Conservation (phyloP, 2,113 vertebrate genomes). For the Pleuronectes platessa region DNA sequence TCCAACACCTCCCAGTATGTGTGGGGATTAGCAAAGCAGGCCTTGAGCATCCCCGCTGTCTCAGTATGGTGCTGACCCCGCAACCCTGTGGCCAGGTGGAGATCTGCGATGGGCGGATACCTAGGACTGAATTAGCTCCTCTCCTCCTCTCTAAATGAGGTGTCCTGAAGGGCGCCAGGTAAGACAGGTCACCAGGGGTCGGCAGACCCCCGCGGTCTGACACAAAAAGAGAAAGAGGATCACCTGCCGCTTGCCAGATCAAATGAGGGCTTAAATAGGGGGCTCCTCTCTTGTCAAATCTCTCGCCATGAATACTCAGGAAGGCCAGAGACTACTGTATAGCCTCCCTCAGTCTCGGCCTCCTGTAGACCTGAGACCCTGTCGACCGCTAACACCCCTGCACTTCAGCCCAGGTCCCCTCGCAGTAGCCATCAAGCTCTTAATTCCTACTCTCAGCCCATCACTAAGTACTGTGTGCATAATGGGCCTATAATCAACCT, state of each 20-base stretch:
- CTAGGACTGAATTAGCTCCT: slow-evolving; percentile 58
- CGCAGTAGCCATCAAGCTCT: slow-evolving; percentile 74
- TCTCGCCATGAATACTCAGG: slow-evolving; percentile 80
- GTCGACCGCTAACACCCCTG: slow-evolving; percentile 70
- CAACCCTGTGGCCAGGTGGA: slow-evolving; percentile 74
- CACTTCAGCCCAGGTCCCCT: slow-evolving; percentile 70
- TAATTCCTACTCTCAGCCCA: slow-evolving; percentile 79
- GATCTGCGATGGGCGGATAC: slow-evolving; percentile 62
- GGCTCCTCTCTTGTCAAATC: slow-evolving; percentile 76
- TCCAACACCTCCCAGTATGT: slow-evolving; percentile 62
- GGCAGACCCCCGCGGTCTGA: slow-evolving; percentile 71
- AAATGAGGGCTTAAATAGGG: slow-evolving; percentile 78
- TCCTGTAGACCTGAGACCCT: slow-evolving; percentile 70
- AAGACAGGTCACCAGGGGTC: slow-evolving; percentile 71
- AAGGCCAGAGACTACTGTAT: slow-evolving; percentile 69
- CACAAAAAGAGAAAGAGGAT: slow-evolving; percentile 78
- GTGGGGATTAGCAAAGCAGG: slow-evolving; percentile 75
- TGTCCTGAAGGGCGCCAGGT: slow-evolving; percentile 76
- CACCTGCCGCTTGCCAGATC: slow-evolving; percentile 80
- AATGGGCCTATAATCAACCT: slow-evolving; percentile 81
- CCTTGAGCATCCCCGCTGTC: slow-evolving; percentile 60
- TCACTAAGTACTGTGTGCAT: slow-evolving; percentile 77
- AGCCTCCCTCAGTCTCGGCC: slow-evolving; percentile 62
- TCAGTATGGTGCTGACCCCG: slow-evolving; percentile 68
- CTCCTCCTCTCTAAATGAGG: slow-evolving; percentile 72